Evolutionary conservation across 2,113 vertebrate species (phyloP).

Genomic region (Chaenocephalus aceratus): DNA sequence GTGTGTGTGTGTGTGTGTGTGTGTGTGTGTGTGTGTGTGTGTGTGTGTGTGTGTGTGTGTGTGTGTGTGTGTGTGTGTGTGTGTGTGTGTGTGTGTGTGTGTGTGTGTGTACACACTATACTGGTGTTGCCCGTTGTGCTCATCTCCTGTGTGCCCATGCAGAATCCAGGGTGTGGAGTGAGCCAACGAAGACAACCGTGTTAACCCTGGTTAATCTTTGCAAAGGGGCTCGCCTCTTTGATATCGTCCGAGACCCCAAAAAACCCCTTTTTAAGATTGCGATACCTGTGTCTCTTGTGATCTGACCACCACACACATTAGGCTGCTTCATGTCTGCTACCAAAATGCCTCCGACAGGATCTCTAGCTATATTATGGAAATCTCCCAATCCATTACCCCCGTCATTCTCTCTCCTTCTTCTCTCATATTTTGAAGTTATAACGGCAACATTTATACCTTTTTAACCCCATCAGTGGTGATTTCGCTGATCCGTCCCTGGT

Average conservation of each 20-base stretch:
- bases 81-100: not conserved
- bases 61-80: not conserved
- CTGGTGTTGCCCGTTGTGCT: conserved; percentile 48
- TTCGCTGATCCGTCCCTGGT: conserved; percentile 60
- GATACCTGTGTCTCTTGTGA: conserved; percentile 35
- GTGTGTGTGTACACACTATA: conserved; percentile 6
- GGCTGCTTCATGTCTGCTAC: conserved; percentile 47
- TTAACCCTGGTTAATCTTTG: conserved; percentile 66
- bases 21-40: not conserved
- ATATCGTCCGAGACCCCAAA: conserved; percentile 54
- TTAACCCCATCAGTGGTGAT: conserved; percentile 36
- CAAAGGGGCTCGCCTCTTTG: conserved; percentile 66
- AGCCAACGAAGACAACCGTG: conserved; percentile 37
- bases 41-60: not conserved
- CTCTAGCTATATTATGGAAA: conserved; percentile 18
- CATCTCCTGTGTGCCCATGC: conserved; percentile 33
- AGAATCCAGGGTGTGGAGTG: conserved; percentile 30
- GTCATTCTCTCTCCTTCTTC: not conserved
- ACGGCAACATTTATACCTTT: not conserved
- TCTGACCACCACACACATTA: conserved; percentile 43
- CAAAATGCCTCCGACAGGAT: conserved; percentile 46
- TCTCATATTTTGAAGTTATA: not conserved
- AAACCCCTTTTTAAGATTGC: conserved; percentile 53
- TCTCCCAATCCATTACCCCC: conserved; percentile 6
- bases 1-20: not conserved